phyloP scores from a whole-genome alignment of 2,888 invertebrate genomes.

The Elaeidobius kamerunicus region DNA sequence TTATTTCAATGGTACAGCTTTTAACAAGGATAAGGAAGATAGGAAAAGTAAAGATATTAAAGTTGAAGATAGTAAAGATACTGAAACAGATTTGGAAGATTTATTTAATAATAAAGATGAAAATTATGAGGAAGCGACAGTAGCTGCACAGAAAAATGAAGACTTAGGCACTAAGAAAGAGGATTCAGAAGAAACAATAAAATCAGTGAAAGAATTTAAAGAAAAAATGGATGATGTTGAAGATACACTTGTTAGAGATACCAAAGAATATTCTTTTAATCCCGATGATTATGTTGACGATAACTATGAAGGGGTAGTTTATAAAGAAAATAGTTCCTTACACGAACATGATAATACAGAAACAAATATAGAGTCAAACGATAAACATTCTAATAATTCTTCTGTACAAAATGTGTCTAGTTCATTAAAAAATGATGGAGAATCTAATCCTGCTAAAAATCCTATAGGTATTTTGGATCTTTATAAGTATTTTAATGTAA shows the following conservation, averaged over 20 bases:
- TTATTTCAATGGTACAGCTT: too few species aligned
- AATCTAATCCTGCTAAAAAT: neutral
- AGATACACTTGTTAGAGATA: conserved; percentile 21
- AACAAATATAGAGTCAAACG: neutral
- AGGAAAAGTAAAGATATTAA: conserved; percentile 3
- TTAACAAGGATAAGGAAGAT: too few species aligned
- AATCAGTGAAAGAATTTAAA: neutral
- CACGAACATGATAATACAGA: neutral
- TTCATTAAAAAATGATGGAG: neutral
- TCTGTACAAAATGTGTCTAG: too few species aligned
- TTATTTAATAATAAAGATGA: too few species aligned
- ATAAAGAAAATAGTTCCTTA: conserved; percentile 28
- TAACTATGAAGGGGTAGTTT: conserved; percentile 43
- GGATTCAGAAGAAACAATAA: too few species aligned
- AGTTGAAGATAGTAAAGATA: too few species aligned
- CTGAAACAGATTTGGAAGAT: too few species aligned
- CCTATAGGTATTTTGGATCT: conserved; percentile 7
- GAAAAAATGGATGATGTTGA: conserved; percentile 20
- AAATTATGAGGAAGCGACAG: too few species aligned
- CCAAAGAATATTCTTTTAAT: conserved; percentile 11
- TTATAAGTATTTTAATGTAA: conserved; percentile 11
- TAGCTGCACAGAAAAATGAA: too few species aligned
- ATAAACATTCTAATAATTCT: too few species aligned
- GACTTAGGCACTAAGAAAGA: too few species aligned
- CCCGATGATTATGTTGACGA: conserved; percentile 44